Base-by-base conservation (phyloP, 2,113 vertebrate species). In the Nesogale talazaci region DNA sequence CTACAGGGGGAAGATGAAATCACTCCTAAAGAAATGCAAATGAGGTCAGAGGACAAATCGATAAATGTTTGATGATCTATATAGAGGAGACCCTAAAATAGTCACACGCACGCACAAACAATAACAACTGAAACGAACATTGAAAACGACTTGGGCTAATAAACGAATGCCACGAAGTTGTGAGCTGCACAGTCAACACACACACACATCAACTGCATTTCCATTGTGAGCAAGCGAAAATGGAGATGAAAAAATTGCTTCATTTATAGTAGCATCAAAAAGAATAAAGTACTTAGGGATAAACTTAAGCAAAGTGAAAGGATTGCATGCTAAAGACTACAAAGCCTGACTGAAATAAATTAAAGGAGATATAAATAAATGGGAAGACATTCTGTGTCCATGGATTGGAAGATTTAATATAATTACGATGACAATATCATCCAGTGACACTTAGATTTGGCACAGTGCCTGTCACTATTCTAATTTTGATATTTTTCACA, bases 41-140 rank as follows among this genome's bases (percentile, higher is more conserved):
- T 4, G 7, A 5, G 17, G 59, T 20, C 19, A 23, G 29, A 20
- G 34, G 11, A 0, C 19, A 40, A 4, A n/a, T 0, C 16, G 25
- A 27, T 2, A 3, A 38, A 20, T 0, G 1, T 59, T 36, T 34
- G 15, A 36, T 72, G 69, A 17, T 36, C 69, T 34, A 70, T 17
- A 19, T 34, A 70, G 69, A 70, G n/a, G 12, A 69, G 31, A 31
- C 29, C 65, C 63, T 65, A 29, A 65, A 29, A 27, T 29, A 29
- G 27, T 27, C 25, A 27, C 63, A 65, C 65, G 42, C 42, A 46
- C 42, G 42, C 46, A 52, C 46, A 9, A 52, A 52, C 46, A 6
- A 52, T 12, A 52, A 5, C 46, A 9, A 52, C 46, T 10, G 9
- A 52, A 31, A 69, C 11, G n/a, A n/a, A 69, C 3, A 31, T 15